Conservation (phyloP, 2,113 vertebrate species). For the Corydoras maculifer region DNA sequence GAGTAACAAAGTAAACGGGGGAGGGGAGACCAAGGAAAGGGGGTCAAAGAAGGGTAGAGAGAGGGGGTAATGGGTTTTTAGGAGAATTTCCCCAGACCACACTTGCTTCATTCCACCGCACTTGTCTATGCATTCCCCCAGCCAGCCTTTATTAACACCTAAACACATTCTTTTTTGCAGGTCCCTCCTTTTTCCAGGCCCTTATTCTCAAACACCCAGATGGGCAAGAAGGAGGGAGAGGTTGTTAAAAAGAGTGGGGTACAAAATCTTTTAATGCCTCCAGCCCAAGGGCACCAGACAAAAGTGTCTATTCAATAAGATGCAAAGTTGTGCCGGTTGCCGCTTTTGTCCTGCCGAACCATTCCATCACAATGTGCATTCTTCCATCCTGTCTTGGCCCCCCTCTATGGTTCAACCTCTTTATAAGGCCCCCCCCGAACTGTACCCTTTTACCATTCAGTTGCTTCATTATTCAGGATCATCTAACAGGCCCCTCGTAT, state of each 20-base stretch:
- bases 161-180: background rate
- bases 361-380: conserved; percentile 70
- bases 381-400: conserved; percentile 52
- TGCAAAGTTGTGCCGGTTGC: conserved; percentile 60
- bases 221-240: conserved; percentile 20
- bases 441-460: no score
- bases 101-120: conserved; percentile 46
- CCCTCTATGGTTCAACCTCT: background rate
- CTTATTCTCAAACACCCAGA: conserved; percentile 34
- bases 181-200: conserved; percentile 20
- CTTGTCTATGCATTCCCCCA: conserved; percentile 25
- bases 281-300: conserved; percentile 52
- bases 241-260: conserved; percentile 38
- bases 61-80: conserved; percentile 28
- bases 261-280: conserved; percentile 61
- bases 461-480: no score
- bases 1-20: background rate
- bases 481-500: no score
- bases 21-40: conserved; percentile 10
- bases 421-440: no score
- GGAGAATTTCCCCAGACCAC: conserved; percentile 50
- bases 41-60: background rate
- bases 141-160: conserved; percentile 21
- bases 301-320: conserved; percentile 61
- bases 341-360: conserved; percentile 58